phyloP scores from a whole-genome alignment of 1,140 invertebrate genomes.

The Idris sp. region DNA sequence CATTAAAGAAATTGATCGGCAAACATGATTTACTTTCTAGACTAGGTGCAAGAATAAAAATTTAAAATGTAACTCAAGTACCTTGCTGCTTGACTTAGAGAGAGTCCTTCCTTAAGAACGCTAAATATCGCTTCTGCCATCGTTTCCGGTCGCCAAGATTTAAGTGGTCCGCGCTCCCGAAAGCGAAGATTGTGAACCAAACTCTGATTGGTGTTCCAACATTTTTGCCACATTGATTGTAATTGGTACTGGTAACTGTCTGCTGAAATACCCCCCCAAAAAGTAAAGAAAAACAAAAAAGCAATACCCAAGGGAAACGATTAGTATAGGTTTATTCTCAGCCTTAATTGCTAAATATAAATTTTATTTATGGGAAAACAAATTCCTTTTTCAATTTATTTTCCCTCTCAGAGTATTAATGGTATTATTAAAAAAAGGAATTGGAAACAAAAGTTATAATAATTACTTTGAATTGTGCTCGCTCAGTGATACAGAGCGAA shows the following conservation, averaged over 20 bases:
- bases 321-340: constrained; percentile 59
- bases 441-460: no score
- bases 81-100: constrained; percentile 89
- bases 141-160: constrained; percentile 94
- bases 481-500: no score
- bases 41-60: constrained; percentile 21
- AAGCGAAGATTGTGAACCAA: constrained; percentile 92
- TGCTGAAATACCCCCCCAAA: constrained; percentile 81
- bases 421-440: no score
- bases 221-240: constrained; percentile 96
- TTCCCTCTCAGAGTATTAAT: no score
- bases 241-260: constrained; percentile 96
- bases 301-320: constrained; percentile 56
- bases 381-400: constrained; percentile 1
- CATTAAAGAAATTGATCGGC: constrained; percentile 6
- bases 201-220: constrained; percentile 93
- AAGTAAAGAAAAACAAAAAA: constrained; percentile 72
- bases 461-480: no score
- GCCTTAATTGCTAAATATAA: constrained; percentile 32
- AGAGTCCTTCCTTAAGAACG: constrained; percentile 92
- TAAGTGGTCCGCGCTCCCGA: constrained; percentile 92
- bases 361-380: not conserved
- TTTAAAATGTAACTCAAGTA: constrained; percentile 52
- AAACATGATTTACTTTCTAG: constrained; percentile 1
- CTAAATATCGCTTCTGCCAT: constrained; percentile 96